Evolutionary conservation across 2,888 invertebrate species (phyloP).

Genomic region (Thymelicus lineola): DNA sequence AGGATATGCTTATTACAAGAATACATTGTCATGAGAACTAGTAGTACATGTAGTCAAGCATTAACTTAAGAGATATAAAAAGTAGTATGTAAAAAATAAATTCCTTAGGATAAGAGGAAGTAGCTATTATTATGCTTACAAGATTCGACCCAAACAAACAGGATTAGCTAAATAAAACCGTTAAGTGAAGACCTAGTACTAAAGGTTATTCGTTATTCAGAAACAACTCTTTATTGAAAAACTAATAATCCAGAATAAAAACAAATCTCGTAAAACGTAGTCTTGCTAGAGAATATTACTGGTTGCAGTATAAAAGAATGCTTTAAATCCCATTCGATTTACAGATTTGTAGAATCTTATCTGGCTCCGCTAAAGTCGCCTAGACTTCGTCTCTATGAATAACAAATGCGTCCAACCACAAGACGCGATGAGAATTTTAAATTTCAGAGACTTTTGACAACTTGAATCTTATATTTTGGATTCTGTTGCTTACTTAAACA

Average conservation of each 20-base stretch:
- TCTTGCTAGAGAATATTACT: conserved; percentile 1
- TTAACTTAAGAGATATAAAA: too few species aligned
- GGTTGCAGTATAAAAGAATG: conserved; percentile 24
- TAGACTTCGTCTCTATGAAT: conserved; percentile 44
- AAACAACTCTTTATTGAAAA: too few species aligned
- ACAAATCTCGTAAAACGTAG: background rate
- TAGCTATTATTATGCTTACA: too few species aligned
- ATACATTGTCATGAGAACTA: too few species aligned
- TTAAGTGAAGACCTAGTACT: too few species aligned
- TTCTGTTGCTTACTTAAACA: conserved; percentile 6
- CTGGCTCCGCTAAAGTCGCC: conserved; percentile 24
- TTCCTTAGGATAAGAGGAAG: too few species aligned
- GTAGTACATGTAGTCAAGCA: too few species aligned
- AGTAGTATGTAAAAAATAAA: too few species aligned
- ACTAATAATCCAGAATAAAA: background rate
- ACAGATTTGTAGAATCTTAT: conserved; percentile 33
- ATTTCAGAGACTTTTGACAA: conserved; percentile 27
- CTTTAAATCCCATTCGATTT: conserved; percentile 36
- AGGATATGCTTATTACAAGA: too few species aligned
- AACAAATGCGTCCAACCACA: conserved; percentile 45
- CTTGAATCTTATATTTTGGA: conserved; percentile 17
- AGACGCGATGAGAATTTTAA: conserved; percentile 18
- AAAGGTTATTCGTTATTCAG: too few species aligned
- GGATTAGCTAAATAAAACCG: too few species aligned
- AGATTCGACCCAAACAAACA: too few species aligned